A percentile compares a stretch with the other conserved stretches of the same genome.
Evolutionary conservation across 2,888 invertebrate genomes (phyloP).

Genomic region (Cancer borealis): DNA sequence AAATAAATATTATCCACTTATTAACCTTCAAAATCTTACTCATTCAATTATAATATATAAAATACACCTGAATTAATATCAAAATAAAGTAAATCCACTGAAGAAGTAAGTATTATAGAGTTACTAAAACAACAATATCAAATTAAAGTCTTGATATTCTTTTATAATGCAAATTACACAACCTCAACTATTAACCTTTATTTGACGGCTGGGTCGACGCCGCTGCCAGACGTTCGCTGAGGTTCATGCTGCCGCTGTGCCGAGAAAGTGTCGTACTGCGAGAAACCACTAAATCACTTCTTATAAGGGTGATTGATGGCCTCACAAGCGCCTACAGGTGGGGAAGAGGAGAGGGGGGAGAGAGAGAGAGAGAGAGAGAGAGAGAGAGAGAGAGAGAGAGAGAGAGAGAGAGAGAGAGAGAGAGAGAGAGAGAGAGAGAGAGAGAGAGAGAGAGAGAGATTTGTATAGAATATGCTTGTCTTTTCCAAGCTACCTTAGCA

Average conservation of each 20-base stretch:
- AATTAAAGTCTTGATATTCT: background rate
- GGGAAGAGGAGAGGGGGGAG: background rate
- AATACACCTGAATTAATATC: no score
- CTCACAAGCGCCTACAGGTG: constrained; percentile 74
- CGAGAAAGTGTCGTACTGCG: constrained; percentile 84
- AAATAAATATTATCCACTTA: background rate
- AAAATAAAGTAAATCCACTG: background rate
- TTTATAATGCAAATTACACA: background rate
- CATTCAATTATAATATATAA: no score
- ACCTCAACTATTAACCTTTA: background rate
- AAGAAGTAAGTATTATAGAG: background rate
- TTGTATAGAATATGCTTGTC: background rate
- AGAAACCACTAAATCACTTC: constrained; percentile 85
- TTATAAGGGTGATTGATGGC: constrained; percentile 76
- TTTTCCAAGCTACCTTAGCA: no score
- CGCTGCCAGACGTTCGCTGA: constrained; percentile 82
- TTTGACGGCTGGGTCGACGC: no score
- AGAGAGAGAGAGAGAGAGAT: constrained; percentile 23
- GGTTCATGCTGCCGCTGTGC: constrained; percentile 84
- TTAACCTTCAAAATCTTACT: no score
- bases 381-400: constrained; percentile 45
- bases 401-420: constrained; percentile 45
- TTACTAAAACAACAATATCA: background rate
- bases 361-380: background rate
- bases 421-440: constrained; percentile 45